phyloP scores from a whole-genome alignment of 2,113 vertebrate species.

The Platysteira castanea region DNA sequence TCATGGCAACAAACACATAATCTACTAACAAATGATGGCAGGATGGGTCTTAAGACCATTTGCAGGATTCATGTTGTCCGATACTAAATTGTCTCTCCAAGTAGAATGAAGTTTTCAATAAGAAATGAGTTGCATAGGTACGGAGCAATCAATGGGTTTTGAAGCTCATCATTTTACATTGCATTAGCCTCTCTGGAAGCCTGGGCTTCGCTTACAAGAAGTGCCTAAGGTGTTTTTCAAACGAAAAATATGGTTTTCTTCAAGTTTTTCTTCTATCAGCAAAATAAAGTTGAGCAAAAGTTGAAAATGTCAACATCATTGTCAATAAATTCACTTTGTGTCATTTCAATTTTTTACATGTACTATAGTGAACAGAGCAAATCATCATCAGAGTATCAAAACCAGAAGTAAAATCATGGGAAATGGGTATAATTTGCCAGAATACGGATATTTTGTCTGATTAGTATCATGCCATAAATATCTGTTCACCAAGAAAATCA shows the following conservation, averaged over 20 bases:
- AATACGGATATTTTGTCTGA: not conserved
- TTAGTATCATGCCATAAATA: rapidly evolving
- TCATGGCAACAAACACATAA: not conserved
- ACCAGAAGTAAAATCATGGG: not conserved
- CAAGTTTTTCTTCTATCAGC: not conserved
- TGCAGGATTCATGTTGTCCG: not conserved
- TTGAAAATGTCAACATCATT: not conserved
- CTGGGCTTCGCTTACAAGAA: not conserved
- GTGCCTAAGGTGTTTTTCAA: not conserved
- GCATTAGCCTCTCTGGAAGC: not conserved
- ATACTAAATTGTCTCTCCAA: not conserved
- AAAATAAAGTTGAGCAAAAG: not conserved
- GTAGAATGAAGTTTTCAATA: not conserved
- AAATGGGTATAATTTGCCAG: not conserved
- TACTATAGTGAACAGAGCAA: not conserved
- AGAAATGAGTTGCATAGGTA: not conserved
- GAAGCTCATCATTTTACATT: not conserved
- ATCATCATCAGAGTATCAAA: not conserved
- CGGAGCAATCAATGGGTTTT: not conserved
- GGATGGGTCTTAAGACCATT: not conserved
- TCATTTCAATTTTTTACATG: not conserved
- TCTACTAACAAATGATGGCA: not conserved
- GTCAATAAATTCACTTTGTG: not conserved
- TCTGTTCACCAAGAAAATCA: not conserved
- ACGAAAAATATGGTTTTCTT: not conserved